Conservation (phyloP, 37 sponge, comb jelly and placozoan species). For the Halisarca cf. caerulea region DNA sequence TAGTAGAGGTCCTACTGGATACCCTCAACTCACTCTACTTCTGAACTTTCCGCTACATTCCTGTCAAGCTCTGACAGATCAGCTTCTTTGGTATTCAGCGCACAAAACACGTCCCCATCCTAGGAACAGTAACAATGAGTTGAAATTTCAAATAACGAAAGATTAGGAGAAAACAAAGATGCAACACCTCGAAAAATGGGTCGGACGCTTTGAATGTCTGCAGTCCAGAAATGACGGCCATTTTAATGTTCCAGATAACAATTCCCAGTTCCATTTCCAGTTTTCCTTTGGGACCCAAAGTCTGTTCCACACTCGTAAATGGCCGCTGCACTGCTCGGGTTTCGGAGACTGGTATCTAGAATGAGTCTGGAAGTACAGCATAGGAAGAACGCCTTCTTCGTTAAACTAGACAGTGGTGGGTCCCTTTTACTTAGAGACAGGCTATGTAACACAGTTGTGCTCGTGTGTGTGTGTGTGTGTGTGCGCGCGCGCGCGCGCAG, state of each 20-base stretch:
- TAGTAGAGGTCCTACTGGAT: too few relatives aligned
- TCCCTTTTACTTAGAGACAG: too few relatives aligned
- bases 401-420: not conserved
- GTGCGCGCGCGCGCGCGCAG: too few relatives aligned
- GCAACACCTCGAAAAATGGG: constrained; percentile 1
- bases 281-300: too few relatives aligned
- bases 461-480: too few relatives aligned
- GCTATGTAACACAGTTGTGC: too few relatives aligned
- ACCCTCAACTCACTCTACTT: too few relatives aligned
- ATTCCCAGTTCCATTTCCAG: too few relatives aligned
- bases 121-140: too few relatives aligned
- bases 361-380: not conserved
- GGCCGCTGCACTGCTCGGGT: not conserved
- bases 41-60: not conserved
- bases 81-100: not conserved
- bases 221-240: not conserved
- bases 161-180: not conserved
- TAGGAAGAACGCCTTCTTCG: not conserved
- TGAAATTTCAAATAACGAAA: not conserved
- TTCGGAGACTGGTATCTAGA: not conserved
- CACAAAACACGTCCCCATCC: constrained; percentile 1
- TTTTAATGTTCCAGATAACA: not conserved
- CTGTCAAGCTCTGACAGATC: not conserved
- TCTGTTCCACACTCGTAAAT: not conserved
- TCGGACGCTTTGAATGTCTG: constrained; percentile 5